Evolutionary conservation across 2,797 vertebrate genomes (phyloP).

Genomic region (Phrynocephalus guinanensis): DNA sequence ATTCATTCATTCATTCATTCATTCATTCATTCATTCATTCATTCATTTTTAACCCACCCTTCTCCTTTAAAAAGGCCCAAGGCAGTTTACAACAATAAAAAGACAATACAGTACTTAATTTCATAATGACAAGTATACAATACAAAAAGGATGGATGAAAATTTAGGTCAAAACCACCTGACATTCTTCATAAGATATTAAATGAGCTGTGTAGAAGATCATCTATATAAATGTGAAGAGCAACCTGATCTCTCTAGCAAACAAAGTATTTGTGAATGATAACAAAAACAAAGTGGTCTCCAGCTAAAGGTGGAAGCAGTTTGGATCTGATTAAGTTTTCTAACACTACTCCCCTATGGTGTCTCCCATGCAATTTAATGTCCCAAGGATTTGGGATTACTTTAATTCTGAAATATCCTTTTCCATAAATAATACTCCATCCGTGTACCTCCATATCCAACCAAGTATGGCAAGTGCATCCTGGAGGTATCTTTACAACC

Average conservation of each 20-base stretch:
- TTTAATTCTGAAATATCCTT: too few species aligned
- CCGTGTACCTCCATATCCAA: background rate
- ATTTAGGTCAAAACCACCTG: background rate
- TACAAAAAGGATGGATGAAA: background rate
- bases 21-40: too few species aligned
- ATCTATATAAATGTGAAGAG: background rate
- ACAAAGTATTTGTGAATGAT: background rate
- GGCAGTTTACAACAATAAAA: too few species aligned
- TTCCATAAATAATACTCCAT: background rate
- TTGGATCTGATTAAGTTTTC: background rate
- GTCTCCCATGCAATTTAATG: background rate
- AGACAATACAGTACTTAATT: too few species aligned
- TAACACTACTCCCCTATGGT: background rate
- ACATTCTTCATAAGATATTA: background rate
- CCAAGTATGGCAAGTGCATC: background rate
- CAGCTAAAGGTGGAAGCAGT: background rate
- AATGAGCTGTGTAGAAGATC: background rate
- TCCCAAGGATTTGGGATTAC: background rate
- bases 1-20: background rate
- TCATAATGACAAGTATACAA: too few species aligned
- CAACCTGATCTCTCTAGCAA: background rate
- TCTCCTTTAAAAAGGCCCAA: too few species aligned
- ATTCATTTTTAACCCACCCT: too few species aligned
- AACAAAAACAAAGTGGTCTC: background rate
- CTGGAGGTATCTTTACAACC: too few species aligned